phyloP scores from a whole-genome alignment of 2,113 vertebrate species.

The Nycticryphes semicollaris region DNA sequence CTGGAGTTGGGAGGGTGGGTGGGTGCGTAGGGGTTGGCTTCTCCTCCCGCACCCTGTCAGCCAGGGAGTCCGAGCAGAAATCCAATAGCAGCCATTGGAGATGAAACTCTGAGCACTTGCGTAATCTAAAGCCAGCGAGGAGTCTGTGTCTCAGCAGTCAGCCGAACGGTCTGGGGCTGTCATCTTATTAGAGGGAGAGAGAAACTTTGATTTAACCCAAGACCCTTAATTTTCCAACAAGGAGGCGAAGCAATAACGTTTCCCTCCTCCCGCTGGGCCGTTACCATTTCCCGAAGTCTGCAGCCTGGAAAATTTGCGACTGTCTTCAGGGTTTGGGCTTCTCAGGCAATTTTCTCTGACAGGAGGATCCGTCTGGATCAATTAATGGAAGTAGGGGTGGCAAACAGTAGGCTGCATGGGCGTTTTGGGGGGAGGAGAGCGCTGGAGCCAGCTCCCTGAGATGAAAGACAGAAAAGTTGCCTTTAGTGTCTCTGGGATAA shows the following conservation, averaged over 20 bases:
- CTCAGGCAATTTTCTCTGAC: conserved; percentile 7
- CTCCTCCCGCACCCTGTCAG: background rate
- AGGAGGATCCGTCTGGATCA: conserved; percentile 3
- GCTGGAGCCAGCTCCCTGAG: background rate
- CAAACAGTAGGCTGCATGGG: background rate
- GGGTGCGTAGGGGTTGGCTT: background rate
- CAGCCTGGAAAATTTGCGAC: background rate
- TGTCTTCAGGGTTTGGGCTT: conserved; percentile 10
- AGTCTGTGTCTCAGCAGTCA: conserved; percentile 58
- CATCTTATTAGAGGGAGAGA: conserved; percentile 63
- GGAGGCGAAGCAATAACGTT: conserved; percentile 8
- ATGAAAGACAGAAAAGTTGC: background rate
- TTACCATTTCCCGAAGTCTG: background rate
- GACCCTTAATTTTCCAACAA: conserved; percentile 67
- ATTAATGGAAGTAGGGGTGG: background rate
- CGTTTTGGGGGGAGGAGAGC: background rate
- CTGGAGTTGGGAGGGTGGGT: background rate
- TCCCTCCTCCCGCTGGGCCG: background rate
- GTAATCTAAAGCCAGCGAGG: conserved; percentile 67
- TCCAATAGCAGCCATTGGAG: conserved; percentile 57
- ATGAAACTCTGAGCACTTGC: conserved; percentile 63
- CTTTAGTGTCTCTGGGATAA: background rate
- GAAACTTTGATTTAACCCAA: conserved; percentile 69
- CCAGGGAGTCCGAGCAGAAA: background rate
- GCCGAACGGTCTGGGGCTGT: conserved; percentile 54